Conservation (phyloP, 1,140 invertebrate genomes). For the Chelonus insularis region DNA sequence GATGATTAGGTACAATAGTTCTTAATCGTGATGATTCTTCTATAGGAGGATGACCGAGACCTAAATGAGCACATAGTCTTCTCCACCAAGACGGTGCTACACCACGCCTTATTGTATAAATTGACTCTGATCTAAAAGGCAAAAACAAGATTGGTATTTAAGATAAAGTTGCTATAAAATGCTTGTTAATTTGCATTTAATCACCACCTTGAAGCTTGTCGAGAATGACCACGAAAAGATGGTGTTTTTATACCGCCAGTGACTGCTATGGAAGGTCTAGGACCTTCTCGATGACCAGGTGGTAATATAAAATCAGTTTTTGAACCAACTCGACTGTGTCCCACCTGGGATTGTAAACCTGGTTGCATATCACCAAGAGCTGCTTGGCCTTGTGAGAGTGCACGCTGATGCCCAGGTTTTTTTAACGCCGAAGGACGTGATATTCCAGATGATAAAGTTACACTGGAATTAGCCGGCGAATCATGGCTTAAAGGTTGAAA, state of each 20-base stretch:
- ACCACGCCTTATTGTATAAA: slow-evolving; percentile 80
- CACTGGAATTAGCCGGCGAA: slow-evolving; percentile 11
- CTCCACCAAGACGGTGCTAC: slow-evolving; percentile 72
- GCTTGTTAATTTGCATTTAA: background rate
- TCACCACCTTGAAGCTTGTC: slow-evolving; percentile 61
- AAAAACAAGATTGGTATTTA: too few species aligned
- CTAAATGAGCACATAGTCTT: slow-evolving; percentile 59
- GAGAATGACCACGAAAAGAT: slow-evolving; percentile 60
- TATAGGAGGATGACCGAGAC: slow-evolving; percentile 62
- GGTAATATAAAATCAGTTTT: slow-evolving; percentile 87
- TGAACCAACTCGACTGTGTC: slow-evolving; percentile 79
- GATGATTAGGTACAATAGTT: slow-evolving; percentile 80
- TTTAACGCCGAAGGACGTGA: slow-evolving; percentile 70
- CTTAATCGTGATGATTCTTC: slow-evolving; percentile 72
- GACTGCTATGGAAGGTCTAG: slow-evolving; percentile 39
- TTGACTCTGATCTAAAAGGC: slow-evolving; percentile 72
- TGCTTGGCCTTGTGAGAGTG: slow-evolving; percentile 84
- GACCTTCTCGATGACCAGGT: slow-evolving; percentile 70
- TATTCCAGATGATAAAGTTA: slow-evolving; percentile 49
- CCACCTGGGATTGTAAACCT: slow-evolving; percentile 57
- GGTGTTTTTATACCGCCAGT: slow-evolving; percentile 53
- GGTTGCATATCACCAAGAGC: slow-evolving; percentile 57
- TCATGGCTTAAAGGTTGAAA: too few species aligned
- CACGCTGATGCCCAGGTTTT: slow-evolving; percentile 77
- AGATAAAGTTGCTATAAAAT: too few species aligned